phyloP scores from a whole-genome alignment of 2,797 vertebrate genomes.

The Danio aesculapii region DNA sequence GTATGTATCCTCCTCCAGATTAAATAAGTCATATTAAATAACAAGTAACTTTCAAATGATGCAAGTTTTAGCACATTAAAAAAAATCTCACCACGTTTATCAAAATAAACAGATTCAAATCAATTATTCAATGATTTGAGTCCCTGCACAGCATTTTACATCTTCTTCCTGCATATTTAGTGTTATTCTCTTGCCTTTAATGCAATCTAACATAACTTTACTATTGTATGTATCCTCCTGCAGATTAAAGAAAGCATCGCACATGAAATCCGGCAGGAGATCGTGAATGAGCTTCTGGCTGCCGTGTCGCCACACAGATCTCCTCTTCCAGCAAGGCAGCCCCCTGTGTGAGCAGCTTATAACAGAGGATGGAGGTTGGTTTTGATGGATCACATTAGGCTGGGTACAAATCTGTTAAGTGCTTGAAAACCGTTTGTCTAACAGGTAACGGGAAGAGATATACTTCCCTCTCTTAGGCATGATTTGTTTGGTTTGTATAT shows the following conservation, averaged over 20 bases:
- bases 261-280: conserved; percentile 92
- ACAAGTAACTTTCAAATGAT: neutral
- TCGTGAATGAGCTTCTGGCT: conserved; percentile 90
- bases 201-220: neutral
- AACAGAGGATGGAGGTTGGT: conserved; percentile 37
- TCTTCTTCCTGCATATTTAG: neutral
- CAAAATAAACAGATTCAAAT: neutral
- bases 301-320: conserved; percentile 82
- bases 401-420: neutral
- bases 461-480: neutral
- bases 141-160: neutral
- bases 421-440: neutral
- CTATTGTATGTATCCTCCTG: conserved; percentile 31
- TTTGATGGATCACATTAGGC: neutral
- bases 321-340: conserved; percentile 61
- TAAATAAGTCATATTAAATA: conserved; percentile 82
- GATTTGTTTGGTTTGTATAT: neutral
- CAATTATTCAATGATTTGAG: neutral
- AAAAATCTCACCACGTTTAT: neutral
- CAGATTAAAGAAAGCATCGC: conserved; percentile 93
- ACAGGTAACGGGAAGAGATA: neutral
- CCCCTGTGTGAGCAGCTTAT: conserved; percentile 38
- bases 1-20: conserved; percentile 78
- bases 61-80: neutral
- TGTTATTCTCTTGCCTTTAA: neutral